Evolutionary conservation across 2,113 vertebrate species (phyloP).

Genomic region (Trichechus manatus): DNA sequence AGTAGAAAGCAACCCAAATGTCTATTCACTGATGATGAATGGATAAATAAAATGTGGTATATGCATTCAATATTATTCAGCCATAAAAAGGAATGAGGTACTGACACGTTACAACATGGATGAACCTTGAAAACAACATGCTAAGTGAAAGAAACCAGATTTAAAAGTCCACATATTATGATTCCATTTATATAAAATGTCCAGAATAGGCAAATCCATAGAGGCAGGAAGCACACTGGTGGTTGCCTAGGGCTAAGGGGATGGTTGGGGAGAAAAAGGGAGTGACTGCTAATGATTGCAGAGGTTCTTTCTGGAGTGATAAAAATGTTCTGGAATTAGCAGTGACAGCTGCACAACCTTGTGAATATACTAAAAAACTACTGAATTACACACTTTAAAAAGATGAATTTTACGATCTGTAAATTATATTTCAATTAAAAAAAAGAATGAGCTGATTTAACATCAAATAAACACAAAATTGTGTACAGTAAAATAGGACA

Average conservation of each 20-base stretch:
- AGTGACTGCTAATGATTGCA: neutral
- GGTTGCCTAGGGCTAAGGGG: neutral
- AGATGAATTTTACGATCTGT: neutral
- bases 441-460: constrained; percentile 40
- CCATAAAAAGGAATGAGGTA: neutral
- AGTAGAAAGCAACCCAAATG: neutral
- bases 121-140: neutral
- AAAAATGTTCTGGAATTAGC: constrained; percentile 13
- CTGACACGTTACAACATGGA: neutral
- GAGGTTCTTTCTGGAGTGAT: neutral
- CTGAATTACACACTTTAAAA: neutral
- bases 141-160: neutral
- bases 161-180: neutral
- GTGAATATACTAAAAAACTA: neutral
- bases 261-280: neutral
- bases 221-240: too few species aligned
- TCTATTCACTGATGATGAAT: neutral
- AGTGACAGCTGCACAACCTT: neutral
- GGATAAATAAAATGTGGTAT: neutral
- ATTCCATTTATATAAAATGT: too few species aligned
- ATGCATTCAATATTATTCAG: neutral
- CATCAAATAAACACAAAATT: constrained; percentile 22
- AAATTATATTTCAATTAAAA: neutral
- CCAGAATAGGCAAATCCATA: too few species aligned
- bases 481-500: neutral